These are phyloP conservation scores for Himantopus leucocephalus DNA, from an alignment of 2,113 vertebrate genomes.

Conservation along the genomic window DNA sequence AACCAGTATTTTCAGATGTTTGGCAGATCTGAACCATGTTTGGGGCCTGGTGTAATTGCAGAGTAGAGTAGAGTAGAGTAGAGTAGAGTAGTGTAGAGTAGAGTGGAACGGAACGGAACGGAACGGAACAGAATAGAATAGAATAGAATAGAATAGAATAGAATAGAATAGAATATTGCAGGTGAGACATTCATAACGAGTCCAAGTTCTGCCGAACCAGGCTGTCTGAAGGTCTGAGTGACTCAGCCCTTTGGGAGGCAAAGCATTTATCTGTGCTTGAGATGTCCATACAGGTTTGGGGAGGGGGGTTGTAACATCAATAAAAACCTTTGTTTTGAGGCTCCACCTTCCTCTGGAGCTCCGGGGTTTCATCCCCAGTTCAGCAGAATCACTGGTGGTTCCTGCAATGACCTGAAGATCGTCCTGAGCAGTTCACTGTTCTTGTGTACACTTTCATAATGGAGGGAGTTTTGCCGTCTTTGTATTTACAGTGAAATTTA, in stretches of 20 bases:
- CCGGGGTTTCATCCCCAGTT: background rate
- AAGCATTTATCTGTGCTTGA: background rate
- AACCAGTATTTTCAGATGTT: background rate
- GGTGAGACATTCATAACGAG: background rate
- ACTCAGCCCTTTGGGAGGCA: background rate
- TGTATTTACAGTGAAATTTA: background rate
- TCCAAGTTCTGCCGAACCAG: background rate
- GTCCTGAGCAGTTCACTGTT: background rate
- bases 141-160: background rate
- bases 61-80: too few species aligned
- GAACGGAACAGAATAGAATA: background rate
- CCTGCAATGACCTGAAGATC: background rate
- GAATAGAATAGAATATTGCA: background rate
- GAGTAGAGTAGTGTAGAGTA: too few species aligned
- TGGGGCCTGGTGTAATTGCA: background rate
- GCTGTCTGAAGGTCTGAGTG: background rate
- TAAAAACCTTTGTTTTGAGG: background rate
- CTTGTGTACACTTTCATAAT: rapidly evolving
- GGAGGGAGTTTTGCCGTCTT: background rate
- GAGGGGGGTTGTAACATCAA: background rate
- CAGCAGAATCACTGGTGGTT: background rate
- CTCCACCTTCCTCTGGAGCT: background rate
- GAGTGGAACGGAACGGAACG: too few species aligned
- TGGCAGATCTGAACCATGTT: background rate
- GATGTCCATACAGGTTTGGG: background rate